Percentiles rank a stretch among this genome's conserved stretches.
Conservation (phyloP, 2,797 vertebrate species). For the Myripristis murdjan region DNA sequence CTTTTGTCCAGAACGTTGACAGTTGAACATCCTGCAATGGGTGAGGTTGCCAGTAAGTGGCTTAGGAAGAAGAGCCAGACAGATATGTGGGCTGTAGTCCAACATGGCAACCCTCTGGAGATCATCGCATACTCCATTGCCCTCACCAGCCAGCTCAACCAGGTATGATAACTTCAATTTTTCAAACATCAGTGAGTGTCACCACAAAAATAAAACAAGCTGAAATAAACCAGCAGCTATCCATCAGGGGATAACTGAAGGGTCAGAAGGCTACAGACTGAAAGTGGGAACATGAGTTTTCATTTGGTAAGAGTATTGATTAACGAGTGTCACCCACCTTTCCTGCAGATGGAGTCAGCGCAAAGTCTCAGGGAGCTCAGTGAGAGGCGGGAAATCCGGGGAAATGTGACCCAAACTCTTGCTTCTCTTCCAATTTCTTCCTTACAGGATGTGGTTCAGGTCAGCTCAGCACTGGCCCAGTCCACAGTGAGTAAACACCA, state of each 20-base stretch:
- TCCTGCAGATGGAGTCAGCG: conserved; percentile 67
- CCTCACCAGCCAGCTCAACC: conserved; percentile 84
- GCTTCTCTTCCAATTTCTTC: conserved; percentile 81
- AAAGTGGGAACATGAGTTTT: not conserved
- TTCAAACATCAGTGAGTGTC: not conserved
- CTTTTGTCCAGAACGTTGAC: conserved; percentile 74
- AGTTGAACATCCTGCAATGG: conserved; percentile 57
- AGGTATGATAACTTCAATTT: conserved; percentile 65
- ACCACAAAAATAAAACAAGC: too few relatives aligned
- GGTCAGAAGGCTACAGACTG: not conserved
- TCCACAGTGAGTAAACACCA: conserved; percentile 74
- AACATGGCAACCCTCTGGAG: conserved; percentile 85
- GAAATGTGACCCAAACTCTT: conserved; percentile 79
- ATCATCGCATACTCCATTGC: conserved; percentile 83
- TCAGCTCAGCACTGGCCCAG: conserved; percentile 83
- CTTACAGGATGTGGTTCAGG: conserved; percentile 80
- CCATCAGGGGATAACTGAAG: not conserved
- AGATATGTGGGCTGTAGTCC: conserved; percentile 77
- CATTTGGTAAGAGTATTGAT: not conserved
- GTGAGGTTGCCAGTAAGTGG: conserved; percentile 66
- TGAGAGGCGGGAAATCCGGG: conserved; percentile 76
- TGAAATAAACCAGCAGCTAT: too few relatives aligned
- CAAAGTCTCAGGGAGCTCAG: conserved; percentile 52
- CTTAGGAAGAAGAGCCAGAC: conserved; percentile 80
- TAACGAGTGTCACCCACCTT: not conserved